Evolutionary conservation across 2,888 invertebrate species (phyloP), one percentile per base, ranked within the genome.

Genomic region (Caprella mutica): DNA sequence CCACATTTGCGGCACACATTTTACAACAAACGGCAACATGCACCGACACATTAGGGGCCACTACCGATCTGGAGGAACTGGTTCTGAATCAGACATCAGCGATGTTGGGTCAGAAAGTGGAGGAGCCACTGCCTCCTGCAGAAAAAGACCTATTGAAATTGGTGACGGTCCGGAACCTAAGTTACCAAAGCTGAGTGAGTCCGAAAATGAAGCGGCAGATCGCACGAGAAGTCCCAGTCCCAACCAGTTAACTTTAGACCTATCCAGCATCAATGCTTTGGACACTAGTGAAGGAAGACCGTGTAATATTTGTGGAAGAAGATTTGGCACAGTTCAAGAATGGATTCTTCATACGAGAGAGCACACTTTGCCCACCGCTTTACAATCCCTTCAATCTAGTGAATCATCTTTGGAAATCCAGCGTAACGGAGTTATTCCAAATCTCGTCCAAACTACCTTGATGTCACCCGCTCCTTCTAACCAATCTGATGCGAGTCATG

Each of bases 1-100:
- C 72, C 81, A 80, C 69, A 78, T 81, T 67, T 88, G 87, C 72
- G 80, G 82, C 56, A 81, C 85, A 73, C 82, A 85, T 39, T 88
- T 88, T 73, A 86, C 86, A 33, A 86, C 86, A 14, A 87, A 86
- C 71, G 86, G 86, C 26, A 87, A 86, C 72, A 86, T 88, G 86
- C 86, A 86, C 70, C 76, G 86, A 38, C 88, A 88, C 72, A 80
- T 84, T 77, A 77, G 85, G 59, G 85, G 84, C 2, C 84, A 84
- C 71, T 78, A 78, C 61, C 61, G 71, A 61, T 27, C 74, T 73
- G 65, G 72, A 70, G 69, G 69, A 65, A 54, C 67, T 62, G 56
- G 61, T 5, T 59, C 61, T 0, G 65, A 56, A 44, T 58, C 56
- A 3, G 55, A 44, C 29, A 59, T 65, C 14, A 60, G 59, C 39